Conservation (phyloP, 2,113 vertebrate species). For the Marmota monax region DNA sequence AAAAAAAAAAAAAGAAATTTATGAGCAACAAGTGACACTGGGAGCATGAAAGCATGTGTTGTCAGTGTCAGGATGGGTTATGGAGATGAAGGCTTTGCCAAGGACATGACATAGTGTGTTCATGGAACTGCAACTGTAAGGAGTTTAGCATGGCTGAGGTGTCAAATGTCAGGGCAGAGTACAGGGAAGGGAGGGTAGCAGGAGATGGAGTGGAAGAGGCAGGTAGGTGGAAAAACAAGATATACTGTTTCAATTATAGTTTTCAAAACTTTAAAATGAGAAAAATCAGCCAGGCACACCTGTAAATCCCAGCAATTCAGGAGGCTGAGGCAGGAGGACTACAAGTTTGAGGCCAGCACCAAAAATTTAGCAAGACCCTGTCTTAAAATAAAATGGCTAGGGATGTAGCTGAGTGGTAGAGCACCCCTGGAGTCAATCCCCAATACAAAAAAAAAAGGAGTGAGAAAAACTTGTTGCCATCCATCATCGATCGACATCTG, state of each 20-base stretch:
- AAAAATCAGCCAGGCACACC: too few relatives aligned
- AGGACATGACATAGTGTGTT: not conserved
- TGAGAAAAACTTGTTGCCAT: not conserved
- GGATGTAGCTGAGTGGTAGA: too few relatives aligned
- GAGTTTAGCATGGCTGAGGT: not conserved
- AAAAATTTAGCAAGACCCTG: too few relatives aligned
- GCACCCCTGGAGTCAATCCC: too few relatives aligned
- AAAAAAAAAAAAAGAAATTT: not conserved
- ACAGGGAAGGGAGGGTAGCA: not conserved
- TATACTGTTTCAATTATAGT: not conserved
- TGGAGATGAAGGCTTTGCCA: not conserved
- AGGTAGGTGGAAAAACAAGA: not conserved
- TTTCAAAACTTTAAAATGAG: conserved; percentile 3
- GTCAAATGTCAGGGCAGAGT: too few relatives aligned
- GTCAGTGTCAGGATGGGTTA: not conserved
- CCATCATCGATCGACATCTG: not conserved
- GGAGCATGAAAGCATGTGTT: not conserved
- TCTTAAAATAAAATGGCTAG: too few relatives aligned
- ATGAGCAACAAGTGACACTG: not conserved
- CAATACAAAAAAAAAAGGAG: not conserved
- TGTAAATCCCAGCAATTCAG: too few relatives aligned
- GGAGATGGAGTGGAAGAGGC: not conserved
- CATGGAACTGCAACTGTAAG: not conserved
- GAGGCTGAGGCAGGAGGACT: too few relatives aligned
- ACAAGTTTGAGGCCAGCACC: too few relatives aligned